phyloP scores from a whole-genome alignment of 1,140 invertebrate species.

The Riptortus pedestris region DNA sequence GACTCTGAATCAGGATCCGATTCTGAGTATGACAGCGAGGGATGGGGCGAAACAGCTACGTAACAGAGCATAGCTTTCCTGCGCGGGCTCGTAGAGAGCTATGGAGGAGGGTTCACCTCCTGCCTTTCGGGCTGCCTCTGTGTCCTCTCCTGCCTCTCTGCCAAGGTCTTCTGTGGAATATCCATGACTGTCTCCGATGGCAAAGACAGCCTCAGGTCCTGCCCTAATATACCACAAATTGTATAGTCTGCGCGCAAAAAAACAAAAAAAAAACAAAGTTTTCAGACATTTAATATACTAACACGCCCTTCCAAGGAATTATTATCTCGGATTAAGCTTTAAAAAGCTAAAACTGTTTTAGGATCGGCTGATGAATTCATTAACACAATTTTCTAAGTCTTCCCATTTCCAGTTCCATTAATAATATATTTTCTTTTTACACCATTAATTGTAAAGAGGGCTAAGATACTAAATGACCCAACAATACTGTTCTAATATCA shows the following conservation, averaged over 20 bases:
- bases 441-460: too few relatives aligned
- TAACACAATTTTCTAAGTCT: too few relatives aligned
- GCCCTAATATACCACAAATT: neutral
- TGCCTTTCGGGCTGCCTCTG: neutral
- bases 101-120: neutral
- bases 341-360: neutral
- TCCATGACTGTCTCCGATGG: neutral
- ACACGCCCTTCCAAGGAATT: neutral
- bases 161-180: neutral
- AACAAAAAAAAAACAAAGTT: neutral
- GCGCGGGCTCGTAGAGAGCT: neutral
- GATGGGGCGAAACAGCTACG: constrained; percentile 46
- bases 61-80: neutral
- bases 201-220: neutral
- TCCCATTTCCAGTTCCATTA: too few relatives aligned
- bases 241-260: too few relatives aligned
- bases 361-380: too few relatives aligned
- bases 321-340: neutral
- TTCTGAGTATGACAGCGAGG: constrained; percentile 58
- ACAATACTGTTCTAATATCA: too few relatives aligned
- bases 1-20: constrained; percentile 80
- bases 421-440: too few relatives aligned
- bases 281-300: neutral
- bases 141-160: neutral
- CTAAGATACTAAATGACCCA: too few relatives aligned